Conservation (phyloP, 2,113 vertebrate species). For the Jaculus jaculus region DNA sequence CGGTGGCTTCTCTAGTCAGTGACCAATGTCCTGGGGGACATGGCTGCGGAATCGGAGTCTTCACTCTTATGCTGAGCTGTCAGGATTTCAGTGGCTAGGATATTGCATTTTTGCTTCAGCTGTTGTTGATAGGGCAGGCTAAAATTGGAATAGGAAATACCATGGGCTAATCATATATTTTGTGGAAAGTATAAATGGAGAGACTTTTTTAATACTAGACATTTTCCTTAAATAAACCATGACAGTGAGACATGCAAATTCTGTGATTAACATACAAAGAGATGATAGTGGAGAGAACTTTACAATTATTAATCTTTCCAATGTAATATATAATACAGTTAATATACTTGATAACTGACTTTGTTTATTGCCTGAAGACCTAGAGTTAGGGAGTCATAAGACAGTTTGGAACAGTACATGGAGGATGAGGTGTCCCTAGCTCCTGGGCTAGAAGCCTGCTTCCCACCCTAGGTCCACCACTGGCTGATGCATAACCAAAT, state of each 20-base stretch:
- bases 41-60: not conserved
- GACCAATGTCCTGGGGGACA: not conserved
- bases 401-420: accelerated
- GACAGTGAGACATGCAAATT: not conserved
- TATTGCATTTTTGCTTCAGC: not conserved
- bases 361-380: not conserved
- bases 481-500: accelerated
- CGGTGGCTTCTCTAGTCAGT: not conserved
- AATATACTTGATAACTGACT: not conserved
- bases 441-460: not conserved
- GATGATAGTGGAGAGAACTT: not conserved
- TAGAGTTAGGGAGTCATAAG: not conserved
- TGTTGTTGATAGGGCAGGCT: not conserved
- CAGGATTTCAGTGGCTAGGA: not conserved
- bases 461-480: not conserved
- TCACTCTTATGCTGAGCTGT: not conserved
- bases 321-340: not conserved
- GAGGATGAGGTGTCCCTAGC: not conserved
- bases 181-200: not conserved
- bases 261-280: not conserved
- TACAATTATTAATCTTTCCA: not conserved
- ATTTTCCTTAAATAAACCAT: not conserved
- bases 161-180: not conserved
- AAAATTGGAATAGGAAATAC: not conserved
- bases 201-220: not conserved